Conservation (phyloP, 2,888 invertebrate species). For the Drosophila mercatorum region DNA sequence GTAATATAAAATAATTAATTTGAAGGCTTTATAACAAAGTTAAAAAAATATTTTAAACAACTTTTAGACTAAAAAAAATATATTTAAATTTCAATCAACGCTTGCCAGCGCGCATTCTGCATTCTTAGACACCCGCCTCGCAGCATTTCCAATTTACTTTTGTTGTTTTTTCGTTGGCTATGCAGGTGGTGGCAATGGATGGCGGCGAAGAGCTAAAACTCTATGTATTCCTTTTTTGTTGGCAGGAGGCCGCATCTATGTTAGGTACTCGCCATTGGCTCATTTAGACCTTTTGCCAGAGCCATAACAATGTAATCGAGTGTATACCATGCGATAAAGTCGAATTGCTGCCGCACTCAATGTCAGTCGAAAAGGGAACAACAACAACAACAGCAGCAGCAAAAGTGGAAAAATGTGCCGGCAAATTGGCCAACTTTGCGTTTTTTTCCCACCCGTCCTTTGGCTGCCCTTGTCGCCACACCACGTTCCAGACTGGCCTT, state of each 20-base stretch:
- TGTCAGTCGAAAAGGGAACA: slow-evolving; percentile 21
- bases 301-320: slow-evolving; percentile 74
- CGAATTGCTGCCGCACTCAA: slow-evolving; percentile 62
- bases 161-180: background rate
- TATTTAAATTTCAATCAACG: background rate
- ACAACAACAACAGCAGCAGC: background rate
- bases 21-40: too few species aligned
- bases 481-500: background rate
- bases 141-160: background rate
- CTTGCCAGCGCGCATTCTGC: background rate
- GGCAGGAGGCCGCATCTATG: slow-evolving; percentile 8
- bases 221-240: slow-evolving; percentile 2
- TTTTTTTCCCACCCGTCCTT: slow-evolving; percentile 22
- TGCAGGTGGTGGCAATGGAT: slow-evolving; percentile 29
- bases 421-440: slow-evolving; percentile 63
- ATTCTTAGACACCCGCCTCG: background rate
- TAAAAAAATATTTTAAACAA: too few species aligned
- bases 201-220: slow-evolving; percentile 6
- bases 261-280: slow-evolving; percentile 36
- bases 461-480: slow-evolving; percentile 2
- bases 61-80: background rate
- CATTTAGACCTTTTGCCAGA: slow-evolving; percentile 49
- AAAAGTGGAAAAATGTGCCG: slow-evolving; percentile 36
- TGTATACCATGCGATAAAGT: slow-evolving; percentile 69
- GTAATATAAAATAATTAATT: too few species aligned